These are phyloP conservation scores for Gymnarchus niloticus DNA, from an alignment of 2,113 vertebrate species.

Conservation along the genomic window DNA sequence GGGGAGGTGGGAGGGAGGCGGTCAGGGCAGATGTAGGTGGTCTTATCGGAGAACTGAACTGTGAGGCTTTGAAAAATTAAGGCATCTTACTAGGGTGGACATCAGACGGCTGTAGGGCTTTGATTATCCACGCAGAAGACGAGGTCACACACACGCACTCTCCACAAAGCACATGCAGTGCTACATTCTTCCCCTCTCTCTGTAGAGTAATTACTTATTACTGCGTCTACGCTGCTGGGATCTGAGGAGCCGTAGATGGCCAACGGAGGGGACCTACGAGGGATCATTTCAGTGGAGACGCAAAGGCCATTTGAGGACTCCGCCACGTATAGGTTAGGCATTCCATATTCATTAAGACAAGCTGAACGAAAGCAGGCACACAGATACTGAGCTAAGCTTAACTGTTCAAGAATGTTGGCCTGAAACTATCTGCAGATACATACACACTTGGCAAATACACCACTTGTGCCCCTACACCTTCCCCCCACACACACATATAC, in stretches of 20 bases:
- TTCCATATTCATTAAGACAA: background rate
- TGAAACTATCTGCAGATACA: background rate
- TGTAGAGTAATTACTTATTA: background rate
- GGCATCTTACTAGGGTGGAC: constrained; percentile 26
- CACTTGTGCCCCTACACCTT: constrained; percentile 21
- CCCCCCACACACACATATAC: constrained; percentile 18
- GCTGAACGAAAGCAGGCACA: background rate
- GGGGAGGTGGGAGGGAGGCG: background rate
- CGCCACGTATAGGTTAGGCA: background rate
- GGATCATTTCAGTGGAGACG: constrained; percentile 18
- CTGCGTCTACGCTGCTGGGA: background rate
- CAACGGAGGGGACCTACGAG: constrained; percentile 46
- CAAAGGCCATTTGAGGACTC: background rate
- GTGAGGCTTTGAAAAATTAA: constrained; percentile 28
- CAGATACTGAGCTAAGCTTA: constrained; percentile 43
- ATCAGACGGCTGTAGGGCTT: constrained; percentile 24
- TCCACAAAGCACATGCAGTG: constrained; percentile 17
- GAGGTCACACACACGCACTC: constrained; percentile 1
- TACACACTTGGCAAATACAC: constrained; percentile 20
- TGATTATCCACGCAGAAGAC: constrained; percentile 12
- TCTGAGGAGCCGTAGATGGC: constrained; percentile 17
- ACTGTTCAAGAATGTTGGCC: constrained; percentile 50
- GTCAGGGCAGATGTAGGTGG: constrained; percentile 40
- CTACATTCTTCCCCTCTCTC: background rate
- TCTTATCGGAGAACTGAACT: constrained; percentile 42